Evolutionary conservation across 2,113 vertebrate species (phyloP).

Genomic region (Hippolais icterina): DNA sequence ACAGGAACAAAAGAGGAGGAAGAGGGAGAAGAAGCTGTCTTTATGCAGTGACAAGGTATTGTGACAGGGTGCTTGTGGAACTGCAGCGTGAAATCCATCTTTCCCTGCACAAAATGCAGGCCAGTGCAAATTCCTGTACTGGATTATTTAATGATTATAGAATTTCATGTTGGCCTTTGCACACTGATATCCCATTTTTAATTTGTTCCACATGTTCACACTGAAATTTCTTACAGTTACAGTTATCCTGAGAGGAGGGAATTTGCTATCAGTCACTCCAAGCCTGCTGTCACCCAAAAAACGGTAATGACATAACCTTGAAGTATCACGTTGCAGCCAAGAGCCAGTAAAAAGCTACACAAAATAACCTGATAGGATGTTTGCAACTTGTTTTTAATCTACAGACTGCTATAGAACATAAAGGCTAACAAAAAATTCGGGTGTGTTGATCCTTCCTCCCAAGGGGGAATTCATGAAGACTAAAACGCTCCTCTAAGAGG

Average conservation of each 20-base stretch:
- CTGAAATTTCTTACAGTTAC: not conserved
- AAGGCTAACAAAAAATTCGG: not conserved
- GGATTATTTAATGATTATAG: not conserved
- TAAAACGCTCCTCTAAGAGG: not conserved
- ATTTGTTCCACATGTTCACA: not conserved
- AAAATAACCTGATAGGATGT: not conserved
- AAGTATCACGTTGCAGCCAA: not conserved
- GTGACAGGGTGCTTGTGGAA: not conserved
- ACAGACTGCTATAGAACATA: not conserved
- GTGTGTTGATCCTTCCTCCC: not conserved
- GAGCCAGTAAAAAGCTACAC: not conserved
- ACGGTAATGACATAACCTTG: not conserved
- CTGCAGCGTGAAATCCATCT: not conserved
- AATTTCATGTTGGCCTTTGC: not conserved
- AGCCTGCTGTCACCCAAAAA: not conserved
- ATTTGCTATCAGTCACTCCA: not conserved
- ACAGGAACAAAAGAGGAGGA: not conserved
- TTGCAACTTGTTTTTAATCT: not conserved
- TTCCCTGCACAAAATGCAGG: not conserved
- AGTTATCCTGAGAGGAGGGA: not conserved
- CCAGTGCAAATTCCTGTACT: not conserved
- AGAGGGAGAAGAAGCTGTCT: not conserved
- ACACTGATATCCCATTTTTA: not conserved
- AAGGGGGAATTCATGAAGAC: not conserved
- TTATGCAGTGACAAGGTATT: not conserved